These are phyloP conservation scores for Callipepla squamata DNA, from an alignment of 2,113 vertebrate genomes.

Conservation along the genomic window DNA sequence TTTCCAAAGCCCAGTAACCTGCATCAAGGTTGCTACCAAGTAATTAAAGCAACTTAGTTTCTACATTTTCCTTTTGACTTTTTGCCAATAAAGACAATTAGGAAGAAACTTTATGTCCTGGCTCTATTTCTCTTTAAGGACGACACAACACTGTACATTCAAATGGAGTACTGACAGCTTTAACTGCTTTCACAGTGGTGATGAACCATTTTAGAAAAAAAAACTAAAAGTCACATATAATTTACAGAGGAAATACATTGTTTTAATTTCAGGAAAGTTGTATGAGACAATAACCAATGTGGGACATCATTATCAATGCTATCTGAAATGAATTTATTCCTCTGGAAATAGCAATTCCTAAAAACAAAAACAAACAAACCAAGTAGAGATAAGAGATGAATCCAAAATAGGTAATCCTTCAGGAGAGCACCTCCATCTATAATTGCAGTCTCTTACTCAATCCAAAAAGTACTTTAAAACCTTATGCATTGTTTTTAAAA, in stretches of 20 bases:
- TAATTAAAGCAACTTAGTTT: background rate
- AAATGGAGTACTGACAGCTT: background rate
- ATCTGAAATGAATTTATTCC: background rate
- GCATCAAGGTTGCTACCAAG: background rate
- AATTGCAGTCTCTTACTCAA: background rate
- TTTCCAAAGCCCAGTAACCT: background rate
- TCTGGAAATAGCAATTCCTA: background rate
- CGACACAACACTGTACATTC: background rate
- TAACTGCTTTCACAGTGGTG: background rate
- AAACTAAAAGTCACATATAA: slow-evolving; percentile 15
- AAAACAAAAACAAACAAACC: background rate
- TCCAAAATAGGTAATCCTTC: background rate
- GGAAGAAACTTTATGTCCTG: background rate
- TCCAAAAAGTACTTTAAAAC: background rate
- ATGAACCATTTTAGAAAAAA: slow-evolving; percentile 11
- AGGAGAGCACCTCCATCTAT: background rate
- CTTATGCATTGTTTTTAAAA: background rate
- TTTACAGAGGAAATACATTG: slow-evolving; percentile 2
- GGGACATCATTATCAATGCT: background rate
- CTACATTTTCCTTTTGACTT: background rate
- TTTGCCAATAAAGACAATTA: background rate
- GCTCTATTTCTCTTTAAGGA: background rate
- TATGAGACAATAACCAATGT: background rate
- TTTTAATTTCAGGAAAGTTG: slow-evolving; percentile 24
- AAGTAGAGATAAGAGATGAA: background rate